Evolutionary conservation across 1,140 invertebrate genomes (phyloP).

Genomic region (Dendrolimus punctatus): DNA sequence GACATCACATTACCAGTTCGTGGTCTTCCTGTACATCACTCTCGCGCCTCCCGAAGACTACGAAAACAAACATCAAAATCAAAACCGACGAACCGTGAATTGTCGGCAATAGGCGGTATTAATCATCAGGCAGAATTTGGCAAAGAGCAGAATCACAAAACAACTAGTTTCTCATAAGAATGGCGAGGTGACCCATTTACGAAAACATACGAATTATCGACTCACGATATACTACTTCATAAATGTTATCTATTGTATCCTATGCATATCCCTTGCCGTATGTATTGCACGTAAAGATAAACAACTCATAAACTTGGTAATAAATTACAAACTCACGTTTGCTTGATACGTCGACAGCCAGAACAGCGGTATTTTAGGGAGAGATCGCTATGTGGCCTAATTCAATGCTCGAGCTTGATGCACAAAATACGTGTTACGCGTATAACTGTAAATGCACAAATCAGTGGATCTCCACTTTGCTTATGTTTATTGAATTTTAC

Average conservation of each 20-base stretch:
- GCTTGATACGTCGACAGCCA: conserved; percentile 70
- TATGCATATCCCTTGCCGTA: conserved; percentile 27
- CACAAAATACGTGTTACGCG: conserved; percentile 71
- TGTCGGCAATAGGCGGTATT: conserved; percentile 2
- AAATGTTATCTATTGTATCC: conserved; percentile 47
- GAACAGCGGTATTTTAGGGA: conserved; percentile 73
- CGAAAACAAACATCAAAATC: conserved; percentile 30
- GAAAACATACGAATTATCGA: conserved; percentile 68
- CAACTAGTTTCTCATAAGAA: conserved; percentile 47
- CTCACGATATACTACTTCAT: conserved; percentile 57
- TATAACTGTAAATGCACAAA: conserved; percentile 70
- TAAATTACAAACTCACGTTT: conserved; percentile 41
- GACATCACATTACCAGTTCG: conserved; percentile 70
- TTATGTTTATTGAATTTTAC: conserved; percentile 34
- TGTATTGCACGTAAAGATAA: conserved; percentile 10
- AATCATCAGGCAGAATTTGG: not conserved
- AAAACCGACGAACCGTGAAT: conserved; percentile 6
- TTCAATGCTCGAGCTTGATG: conserved; percentile 72
- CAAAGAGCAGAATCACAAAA: conserved; percentile 23
- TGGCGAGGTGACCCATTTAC: conserved; percentile 71
- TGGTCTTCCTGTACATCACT: conserved; percentile 62
- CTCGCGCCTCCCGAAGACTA: conserved; percentile 55
- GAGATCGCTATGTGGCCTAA: conserved; percentile 74
- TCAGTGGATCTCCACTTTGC: conserved; percentile 44
- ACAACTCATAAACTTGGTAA: conserved; percentile 20